Conservation (phyloP, 2,113 vertebrate genomes). For the human (Homo sapiens) region DNA sequence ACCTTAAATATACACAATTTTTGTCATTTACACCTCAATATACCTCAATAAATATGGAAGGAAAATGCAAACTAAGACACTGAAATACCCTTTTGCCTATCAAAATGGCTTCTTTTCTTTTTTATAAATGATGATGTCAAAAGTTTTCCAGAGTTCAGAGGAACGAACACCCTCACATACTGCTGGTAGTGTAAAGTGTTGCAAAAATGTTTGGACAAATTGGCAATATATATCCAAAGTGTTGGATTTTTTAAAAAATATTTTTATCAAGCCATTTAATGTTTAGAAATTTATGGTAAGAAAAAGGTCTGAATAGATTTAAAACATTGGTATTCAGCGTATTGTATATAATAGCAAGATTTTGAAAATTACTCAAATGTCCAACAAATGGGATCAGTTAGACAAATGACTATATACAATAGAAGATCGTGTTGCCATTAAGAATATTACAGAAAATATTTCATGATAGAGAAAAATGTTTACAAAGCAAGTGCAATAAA, state of each 20-base stretch:
- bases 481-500: neutral
- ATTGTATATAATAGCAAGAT: neutral
- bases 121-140: neutral
- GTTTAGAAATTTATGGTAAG: constrained; percentile 42
- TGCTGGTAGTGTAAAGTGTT: neutral
- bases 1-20: neutral
- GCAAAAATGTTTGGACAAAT: constrained; percentile 34
- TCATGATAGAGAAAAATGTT: neutral
- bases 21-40: neutral
- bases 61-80: neutral
- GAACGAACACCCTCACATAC: neutral
- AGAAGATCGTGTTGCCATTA: neutral
- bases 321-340: neutral
- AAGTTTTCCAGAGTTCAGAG: constrained; percentile 26
- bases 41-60: neutral
- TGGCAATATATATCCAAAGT: neutral
- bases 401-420: neutral
- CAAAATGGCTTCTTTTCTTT: neutral
- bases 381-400: neutral
- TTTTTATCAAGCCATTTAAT: neutral
- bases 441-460: constrained; percentile 21
- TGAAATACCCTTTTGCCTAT: neutral
- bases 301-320: constrained; percentile 4
- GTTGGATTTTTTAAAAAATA: neutral
- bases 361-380: neutral